phyloP scores from a whole-genome alignment of 2,888 invertebrate species.

The Ceratothoa steindachneri region DNA sequence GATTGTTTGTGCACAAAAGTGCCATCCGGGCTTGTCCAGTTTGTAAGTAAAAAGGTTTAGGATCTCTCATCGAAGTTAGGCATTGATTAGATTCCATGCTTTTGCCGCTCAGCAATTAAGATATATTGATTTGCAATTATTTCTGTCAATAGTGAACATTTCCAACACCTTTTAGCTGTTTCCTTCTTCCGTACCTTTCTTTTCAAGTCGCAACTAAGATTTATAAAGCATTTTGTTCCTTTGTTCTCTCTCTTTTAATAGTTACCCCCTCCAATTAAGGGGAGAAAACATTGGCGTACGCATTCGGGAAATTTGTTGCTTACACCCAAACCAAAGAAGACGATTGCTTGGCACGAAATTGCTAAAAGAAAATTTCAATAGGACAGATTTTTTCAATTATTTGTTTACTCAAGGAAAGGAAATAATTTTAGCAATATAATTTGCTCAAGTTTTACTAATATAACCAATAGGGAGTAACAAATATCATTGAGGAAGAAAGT shows the following conservation, averaged over 20 bases:
- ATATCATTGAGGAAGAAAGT: too few relatives aligned
- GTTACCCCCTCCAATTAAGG: background rate
- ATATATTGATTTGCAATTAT: conserved; percentile 7
- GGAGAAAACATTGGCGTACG: background rate
- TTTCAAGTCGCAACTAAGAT: background rate
- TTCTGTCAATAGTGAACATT: background rate
- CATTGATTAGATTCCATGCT: background rate
- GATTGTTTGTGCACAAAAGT: background rate
- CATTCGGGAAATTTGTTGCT: too few relatives aligned
- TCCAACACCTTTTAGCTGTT: background rate
- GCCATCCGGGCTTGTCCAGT: background rate
- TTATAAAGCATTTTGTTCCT: background rate
- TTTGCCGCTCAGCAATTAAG: conserved; percentile 1
- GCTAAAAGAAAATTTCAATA: too few relatives aligned
- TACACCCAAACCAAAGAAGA: too few relatives aligned
- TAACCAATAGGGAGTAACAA: too few relatives aligned
- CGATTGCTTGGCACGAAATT: too few relatives aligned
- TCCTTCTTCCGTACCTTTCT: background rate
- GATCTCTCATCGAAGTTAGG: background rate
- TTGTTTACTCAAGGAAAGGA: too few relatives aligned
- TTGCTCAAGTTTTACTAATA: too few relatives aligned
- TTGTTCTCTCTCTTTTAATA: background rate
- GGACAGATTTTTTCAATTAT: too few relatives aligned
- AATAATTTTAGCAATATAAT: too few relatives aligned
- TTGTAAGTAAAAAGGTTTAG: background rate